These are phyloP conservation scores for Lordiphosa andalusiaca DNA, from an alignment of 2,888 invertebrate species.

Conservation along the genomic window DNA sequence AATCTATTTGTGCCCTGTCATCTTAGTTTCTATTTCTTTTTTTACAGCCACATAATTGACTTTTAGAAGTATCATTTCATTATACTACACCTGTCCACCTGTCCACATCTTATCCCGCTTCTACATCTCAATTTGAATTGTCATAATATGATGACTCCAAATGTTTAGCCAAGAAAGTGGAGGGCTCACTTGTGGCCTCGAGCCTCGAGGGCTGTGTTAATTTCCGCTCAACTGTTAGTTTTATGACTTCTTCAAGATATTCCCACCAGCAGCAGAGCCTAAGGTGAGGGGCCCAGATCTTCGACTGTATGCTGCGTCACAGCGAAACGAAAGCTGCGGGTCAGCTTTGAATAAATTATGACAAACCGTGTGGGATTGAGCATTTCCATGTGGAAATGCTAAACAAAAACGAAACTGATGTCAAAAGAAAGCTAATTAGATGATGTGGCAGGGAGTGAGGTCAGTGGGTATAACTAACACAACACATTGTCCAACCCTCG, in stretches of 20 bases:
- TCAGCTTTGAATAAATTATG: conserved; percentile 67
- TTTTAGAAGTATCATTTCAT: conserved; percentile 25
- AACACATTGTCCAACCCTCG: conserved; percentile 2
- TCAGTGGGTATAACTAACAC: conserved; percentile 27
- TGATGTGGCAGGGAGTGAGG: conserved; percentile 3
- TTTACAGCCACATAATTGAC: conserved; percentile 45
- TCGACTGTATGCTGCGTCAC: conserved; percentile 48
- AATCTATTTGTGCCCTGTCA: conserved; percentile 31
- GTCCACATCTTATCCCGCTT: conserved; percentile 28
- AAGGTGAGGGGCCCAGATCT: conserved; percentile 6
- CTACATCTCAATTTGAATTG: conserved; percentile 42
- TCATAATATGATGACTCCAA: conserved; percentile 24
- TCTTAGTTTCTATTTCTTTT: conserved; percentile 23
- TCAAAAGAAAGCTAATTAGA: conserved; percentile 66
- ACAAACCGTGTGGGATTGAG: conserved; percentile 13
- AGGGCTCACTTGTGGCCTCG: conserved; percentile 20
- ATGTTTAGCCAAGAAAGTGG: conserved; percentile 39
- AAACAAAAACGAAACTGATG: conserved; percentile 51
- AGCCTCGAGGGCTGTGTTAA: conserved; percentile 51
- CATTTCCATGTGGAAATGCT: conserved; percentile 49
- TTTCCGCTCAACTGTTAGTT: conserved; percentile 69
- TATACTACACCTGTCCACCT: conserved; percentile 37
- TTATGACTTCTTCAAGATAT: conserved; percentile 62
- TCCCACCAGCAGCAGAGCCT: conserved; percentile 56
- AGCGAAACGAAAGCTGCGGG: conserved; percentile 48